A percentile compares a stretch with the other conserved stretches of the same genome.
These are phyloP conservation scores for Elegia similella DNA, from an alignment of 2,888 invertebrate species.

Conservation along the genomic window DNA sequence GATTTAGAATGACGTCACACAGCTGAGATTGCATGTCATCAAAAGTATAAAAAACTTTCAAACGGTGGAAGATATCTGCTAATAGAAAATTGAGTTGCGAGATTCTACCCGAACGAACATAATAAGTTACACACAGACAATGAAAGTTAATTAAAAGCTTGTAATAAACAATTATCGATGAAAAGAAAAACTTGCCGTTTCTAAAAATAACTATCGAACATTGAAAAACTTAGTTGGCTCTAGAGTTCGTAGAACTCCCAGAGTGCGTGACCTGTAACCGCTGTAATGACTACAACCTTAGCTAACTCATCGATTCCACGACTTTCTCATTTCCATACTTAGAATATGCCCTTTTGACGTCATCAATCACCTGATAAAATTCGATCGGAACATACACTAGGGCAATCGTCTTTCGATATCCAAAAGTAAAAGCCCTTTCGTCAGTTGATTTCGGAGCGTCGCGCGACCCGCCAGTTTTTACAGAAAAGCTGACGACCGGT, in stretches of 20 bases:
- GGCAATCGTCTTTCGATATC: slow-evolving; percentile 50
- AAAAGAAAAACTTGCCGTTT: too few relatives aligned
- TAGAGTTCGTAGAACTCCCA: slow-evolving; percentile 24
- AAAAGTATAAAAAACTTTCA: too few relatives aligned
- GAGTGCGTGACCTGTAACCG: slow-evolving; percentile 22
- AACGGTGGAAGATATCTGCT: too few relatives aligned
- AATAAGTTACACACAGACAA: too few relatives aligned
- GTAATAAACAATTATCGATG: too few relatives aligned
- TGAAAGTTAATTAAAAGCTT: too few relatives aligned
- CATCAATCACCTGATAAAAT: slow-evolving; percentile 65
- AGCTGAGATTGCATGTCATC: too few relatives aligned
- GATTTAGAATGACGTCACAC: too few relatives aligned
- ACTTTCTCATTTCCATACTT: slow-evolving; percentile 37
- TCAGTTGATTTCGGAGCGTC: slow-evolving; percentile 66
- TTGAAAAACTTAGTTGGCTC: neutral
- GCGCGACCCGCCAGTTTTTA: slow-evolving; percentile 54
- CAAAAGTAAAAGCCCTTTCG: slow-evolving; percentile 55
- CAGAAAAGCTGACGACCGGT: slow-evolving; percentile 39
- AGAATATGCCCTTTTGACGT: slow-evolving; percentile 56
- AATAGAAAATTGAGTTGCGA: too few relatives aligned
- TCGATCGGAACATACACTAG: slow-evolving; percentile 52
- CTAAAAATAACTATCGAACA: neutral
- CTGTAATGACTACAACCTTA: slow-evolving; percentile 22
- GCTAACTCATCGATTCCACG: slow-evolving; percentile 31
- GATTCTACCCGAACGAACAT: too few relatives aligned